A percentile compares a stretch with the other conserved stretches of the same genome.
Evolutionary conservation across 2,113 vertebrate species (phyloP).

Genomic region (Silurus glanis): DNA sequence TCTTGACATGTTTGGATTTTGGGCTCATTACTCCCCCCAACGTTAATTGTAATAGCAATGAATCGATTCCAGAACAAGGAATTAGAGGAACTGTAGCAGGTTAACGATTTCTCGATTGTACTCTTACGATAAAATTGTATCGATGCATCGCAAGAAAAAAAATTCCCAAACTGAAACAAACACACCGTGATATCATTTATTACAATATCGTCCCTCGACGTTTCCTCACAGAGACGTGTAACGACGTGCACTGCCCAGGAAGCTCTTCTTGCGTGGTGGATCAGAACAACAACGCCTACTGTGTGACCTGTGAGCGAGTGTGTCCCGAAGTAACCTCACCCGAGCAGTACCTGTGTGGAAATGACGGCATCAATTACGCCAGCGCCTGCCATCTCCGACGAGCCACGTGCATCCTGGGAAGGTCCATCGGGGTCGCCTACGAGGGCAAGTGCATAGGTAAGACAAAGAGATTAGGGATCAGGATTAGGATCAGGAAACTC

Average conservation of each 20-base stretch:
- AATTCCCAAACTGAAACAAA: background rate
- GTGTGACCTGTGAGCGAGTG: constrained; percentile 84
- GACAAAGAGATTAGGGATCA: constrained; percentile 36
- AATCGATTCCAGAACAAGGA: background rate
- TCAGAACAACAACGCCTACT: constrained; percentile 87
- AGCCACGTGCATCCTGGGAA: constrained; percentile 84
- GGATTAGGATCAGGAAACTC: background rate
- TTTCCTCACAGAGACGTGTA: constrained; percentile 78
- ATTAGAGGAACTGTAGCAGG: background rate
- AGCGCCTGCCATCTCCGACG: constrained; percentile 86
- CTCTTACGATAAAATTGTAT: background rate
- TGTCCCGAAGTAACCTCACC: constrained; percentile 80
- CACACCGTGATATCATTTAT: background rate
- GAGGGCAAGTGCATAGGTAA: constrained; percentile 88
- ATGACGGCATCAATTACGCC: constrained; percentile 83
- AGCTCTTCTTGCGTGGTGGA: constrained; percentile 84
- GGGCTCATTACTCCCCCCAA: background rate
- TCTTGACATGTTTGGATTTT: background rate
- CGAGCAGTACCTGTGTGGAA: constrained; percentile 85
- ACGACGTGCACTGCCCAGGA: constrained; percentile 83
- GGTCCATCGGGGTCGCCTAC: constrained; percentile 86
- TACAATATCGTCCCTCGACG: background rate
- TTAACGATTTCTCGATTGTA: background rate
- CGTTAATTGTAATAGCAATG: background rate
- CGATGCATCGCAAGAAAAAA: background rate